Evolutionary conservation across 2,113 vertebrate species (phyloP).

Genomic region (Sylvietta virens): DNA sequence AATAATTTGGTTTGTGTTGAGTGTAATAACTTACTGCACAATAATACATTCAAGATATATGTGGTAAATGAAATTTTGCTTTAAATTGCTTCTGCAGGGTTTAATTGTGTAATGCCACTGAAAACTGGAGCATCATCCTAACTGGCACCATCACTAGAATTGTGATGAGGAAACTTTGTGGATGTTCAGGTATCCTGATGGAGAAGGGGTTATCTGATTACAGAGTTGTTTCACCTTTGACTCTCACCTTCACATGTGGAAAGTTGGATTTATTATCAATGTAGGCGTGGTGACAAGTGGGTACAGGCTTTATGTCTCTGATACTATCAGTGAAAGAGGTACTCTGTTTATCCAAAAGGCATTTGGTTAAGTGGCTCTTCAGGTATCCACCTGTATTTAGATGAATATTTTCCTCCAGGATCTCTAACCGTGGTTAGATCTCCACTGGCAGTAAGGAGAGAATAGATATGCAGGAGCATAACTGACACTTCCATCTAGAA

Average conservation of each 20-base stretch:
- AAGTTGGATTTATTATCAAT: not conserved
- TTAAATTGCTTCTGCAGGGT: not conserved
- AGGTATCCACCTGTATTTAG: not conserved
- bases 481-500: not conserved
- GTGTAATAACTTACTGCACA: not conserved
- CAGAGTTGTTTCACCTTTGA: not conserved
- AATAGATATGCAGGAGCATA: not conserved
- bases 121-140: not conserved
- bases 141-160: too few relatives aligned
- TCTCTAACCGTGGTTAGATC: not conserved
- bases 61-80: not conserved
- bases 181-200: not conserved
- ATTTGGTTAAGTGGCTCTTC: not conserved
- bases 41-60: not conserved
- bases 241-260: not conserved
- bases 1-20: not conserved
- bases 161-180: not conserved
- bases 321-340: not conserved
- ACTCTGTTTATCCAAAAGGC: not conserved
- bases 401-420: not conserved
- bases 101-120: not conserved
- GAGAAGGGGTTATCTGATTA: not conserved
- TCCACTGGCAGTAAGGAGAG: not conserved
- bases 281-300: rapidly evolving
- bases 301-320: not conserved